These are phyloP conservation scores for Hippopotamus amphibius DNA, from an alignment of 2,113 vertebrate species.

Conservation along the genomic window DNA sequence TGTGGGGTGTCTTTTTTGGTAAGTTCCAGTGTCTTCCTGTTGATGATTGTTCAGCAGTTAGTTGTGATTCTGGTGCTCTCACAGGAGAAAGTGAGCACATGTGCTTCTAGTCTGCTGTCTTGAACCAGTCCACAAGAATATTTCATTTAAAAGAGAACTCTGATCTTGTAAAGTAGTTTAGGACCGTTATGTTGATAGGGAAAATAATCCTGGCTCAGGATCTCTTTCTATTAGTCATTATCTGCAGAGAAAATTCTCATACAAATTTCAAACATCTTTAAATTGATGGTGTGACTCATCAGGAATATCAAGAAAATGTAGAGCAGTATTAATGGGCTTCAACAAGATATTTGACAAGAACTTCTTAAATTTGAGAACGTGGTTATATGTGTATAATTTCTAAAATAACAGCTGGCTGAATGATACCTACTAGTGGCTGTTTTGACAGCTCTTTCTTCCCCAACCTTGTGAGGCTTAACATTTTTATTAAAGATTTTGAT, in stretches of 20 bases:
- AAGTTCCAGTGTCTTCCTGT: too few species aligned
- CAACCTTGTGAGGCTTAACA: neutral
- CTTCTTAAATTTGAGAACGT: neutral
- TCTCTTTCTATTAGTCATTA: neutral
- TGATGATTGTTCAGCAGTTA: too few species aligned
- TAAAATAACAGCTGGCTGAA: neutral
- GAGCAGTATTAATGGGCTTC: neutral
- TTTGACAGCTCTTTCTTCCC: neutral
- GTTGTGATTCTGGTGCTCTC: too few species aligned
- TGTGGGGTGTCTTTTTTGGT: too few species aligned
- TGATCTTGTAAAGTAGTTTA: neutral
- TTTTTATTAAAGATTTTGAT: neutral
- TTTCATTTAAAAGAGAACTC: neutral
- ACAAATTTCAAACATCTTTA: neutral
- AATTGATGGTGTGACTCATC: neutral
- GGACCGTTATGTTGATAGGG: neutral
- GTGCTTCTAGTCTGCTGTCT: too few species aligned
- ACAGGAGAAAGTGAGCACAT: too few species aligned
- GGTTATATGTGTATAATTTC: neutral
- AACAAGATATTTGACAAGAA: neutral
- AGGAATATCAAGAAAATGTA: neutral
- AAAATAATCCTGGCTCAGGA: neutral
- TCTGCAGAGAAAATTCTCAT: neutral
- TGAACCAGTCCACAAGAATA: too few species aligned
- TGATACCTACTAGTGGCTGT: neutral